Conservation (phyloP, 1,140 invertebrate genomes). For the Diorhabda elongata region DNA sequence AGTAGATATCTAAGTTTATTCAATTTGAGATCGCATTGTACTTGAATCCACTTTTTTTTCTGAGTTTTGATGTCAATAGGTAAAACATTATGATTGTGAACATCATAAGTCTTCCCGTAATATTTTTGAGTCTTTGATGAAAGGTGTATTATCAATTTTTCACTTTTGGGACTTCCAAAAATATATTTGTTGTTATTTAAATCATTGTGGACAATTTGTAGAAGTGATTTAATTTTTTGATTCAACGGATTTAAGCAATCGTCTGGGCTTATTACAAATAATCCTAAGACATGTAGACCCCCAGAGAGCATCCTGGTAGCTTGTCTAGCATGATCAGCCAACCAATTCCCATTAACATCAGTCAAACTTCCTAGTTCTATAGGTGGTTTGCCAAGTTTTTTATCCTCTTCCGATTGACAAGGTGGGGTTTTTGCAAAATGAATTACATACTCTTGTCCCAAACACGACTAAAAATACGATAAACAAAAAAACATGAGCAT, state of each 20-base stretch:
- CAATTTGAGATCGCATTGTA: constrained; percentile 67
- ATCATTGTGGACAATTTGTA: constrained; percentile 55
- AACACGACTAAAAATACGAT: constrained; percentile 50
- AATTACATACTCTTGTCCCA: constrained; percentile 65
- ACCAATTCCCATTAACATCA: constrained; percentile 57
- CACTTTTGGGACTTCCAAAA: constrained; percentile 52
- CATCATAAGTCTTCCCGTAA: constrained; percentile 49
- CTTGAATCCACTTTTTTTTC: constrained; percentile 63
- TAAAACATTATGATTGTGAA: constrained; percentile 48
- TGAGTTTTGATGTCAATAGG: constrained; percentile 63
- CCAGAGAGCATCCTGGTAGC: constrained; percentile 78
- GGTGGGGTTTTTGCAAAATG: constrained; percentile 68
- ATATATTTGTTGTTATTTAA: constrained; percentile 55
- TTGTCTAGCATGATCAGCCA: constrained; percentile 67
- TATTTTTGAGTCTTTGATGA: constrained; percentile 49
- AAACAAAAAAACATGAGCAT: constrained; percentile 25
- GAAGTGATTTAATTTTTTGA: constrained; percentile 54
- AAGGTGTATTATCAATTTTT: constrained; percentile 53
- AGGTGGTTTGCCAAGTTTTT: constrained; percentile 39
- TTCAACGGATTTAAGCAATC: constrained; percentile 57
- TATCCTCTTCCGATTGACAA: constrained; percentile 42
- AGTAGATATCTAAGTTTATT: constrained; percentile 48
- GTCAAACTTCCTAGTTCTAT: constrained; percentile 31
- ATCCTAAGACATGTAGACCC: constrained; percentile 69
- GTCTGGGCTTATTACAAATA: constrained; percentile 58